Evolutionary conservation across 2,888 invertebrate species (phyloP), one percentile per base, ranked within the genome.

Genomic region (Pollenia amentaria): DNA sequence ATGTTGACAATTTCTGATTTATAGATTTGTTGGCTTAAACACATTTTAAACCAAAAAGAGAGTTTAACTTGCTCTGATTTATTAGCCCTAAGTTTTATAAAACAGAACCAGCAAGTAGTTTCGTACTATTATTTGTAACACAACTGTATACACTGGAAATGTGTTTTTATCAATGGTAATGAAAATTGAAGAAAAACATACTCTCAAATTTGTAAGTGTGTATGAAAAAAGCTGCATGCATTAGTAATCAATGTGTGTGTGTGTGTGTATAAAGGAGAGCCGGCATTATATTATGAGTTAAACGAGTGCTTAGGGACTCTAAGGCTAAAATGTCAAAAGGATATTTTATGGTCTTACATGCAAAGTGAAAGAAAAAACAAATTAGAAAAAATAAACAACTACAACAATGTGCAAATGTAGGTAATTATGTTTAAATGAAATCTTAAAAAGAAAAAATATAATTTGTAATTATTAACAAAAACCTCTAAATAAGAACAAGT

Each of bases 351-450:
- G 51, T 44, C 73, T 38, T 51, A 69, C 67, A 75, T 60, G 81
- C 57, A 64, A 64, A 72, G 44, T 73, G 18, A 55, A 40, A 73
- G 40, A 2, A 60, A n/a, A 57, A 57, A 21, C 10, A 42, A 70
- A 69, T 14, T 38, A 38, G 3, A 40, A 16, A 62, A 48, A 46
- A 69, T 7, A n/a, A 70, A 65, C 14, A 51, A 29, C 73, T 16
- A 10, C 55, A 73, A 60, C 81, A 82, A 75, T 38, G 44, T 75
- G 51, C 72, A 72, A 80, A 64, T 73, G 64, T 46, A 73, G 64
- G 64, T 80, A 80, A 80, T 80, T 80, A 80, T 73, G 73, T 73
- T 80, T 65, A 69, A 44, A 29, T 53, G 53, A 82, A 70, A 76
- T 51, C 55, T 62, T 38, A 21, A 44, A 46, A 60, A 64, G 57